Percentiles rank a stretch among this genome's conserved stretches.
phyloP scores from a whole-genome alignment of 1,140 invertebrate genomes.

The Polypedilum vanderplanki region DNA sequence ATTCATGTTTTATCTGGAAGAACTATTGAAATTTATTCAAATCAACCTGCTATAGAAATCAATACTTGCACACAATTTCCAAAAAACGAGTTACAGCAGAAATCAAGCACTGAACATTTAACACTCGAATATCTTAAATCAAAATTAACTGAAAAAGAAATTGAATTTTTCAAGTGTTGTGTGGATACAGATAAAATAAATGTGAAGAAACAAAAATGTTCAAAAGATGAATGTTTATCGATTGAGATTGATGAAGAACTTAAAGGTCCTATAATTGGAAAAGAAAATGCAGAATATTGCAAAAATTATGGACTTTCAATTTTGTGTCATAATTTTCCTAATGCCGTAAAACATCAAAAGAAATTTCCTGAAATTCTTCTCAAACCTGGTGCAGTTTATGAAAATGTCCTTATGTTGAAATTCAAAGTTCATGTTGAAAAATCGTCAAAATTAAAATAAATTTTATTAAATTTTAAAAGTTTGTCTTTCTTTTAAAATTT shows the following conservation, averaged over 20 bases:
- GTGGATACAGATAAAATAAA: not conserved
- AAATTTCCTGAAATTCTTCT: not conserved
- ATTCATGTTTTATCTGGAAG: not conserved
- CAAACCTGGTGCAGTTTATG: not conserved
- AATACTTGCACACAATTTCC: not conserved
- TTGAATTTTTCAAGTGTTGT: not conserved
- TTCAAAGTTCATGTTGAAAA: not conserved
- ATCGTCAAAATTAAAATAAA: not conserved
- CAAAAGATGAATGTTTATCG: not conserved
- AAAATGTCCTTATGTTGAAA: not conserved
- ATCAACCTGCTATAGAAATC: not conserved
- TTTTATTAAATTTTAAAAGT: not conserved
- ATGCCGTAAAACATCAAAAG: not conserved
- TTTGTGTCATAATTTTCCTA: not conserved
- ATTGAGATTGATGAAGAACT: not conserved
- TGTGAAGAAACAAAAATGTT: not conserved
- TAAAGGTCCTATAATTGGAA: not conserved
- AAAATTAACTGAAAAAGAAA: slow-evolving; percentile 1
- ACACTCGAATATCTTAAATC: not conserved
- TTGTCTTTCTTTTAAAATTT: not conserved
- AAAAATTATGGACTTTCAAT: not conserved
- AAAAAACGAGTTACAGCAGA: not conserved
- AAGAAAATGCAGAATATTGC: not conserved
- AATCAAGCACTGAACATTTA: not conserved
- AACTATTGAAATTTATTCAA: not conserved